Base-by-base conservation (phyloP, 2,888 invertebrate genomes). In the Ophion obscuratus region DNA sequence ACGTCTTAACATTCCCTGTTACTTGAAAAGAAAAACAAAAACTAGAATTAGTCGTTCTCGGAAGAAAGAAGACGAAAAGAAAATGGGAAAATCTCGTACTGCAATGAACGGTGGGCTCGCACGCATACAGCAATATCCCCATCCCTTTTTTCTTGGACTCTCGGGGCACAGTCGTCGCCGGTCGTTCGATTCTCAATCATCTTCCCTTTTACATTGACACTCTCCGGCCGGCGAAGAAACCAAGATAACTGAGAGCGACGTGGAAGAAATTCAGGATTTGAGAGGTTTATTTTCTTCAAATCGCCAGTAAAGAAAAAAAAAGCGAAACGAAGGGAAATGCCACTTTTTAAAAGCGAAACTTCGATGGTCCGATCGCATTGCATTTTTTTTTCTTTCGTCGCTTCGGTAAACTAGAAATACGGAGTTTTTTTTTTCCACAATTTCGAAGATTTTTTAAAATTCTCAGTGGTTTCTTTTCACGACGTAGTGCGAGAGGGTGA, bases 1-100 rank as follows among this genome's bases (percentile, higher is more conserved):
- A 61, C 62, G 80, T 80, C 66, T 24, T 81, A 73, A 81, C 84
- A 84, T 84, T 84, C 84, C 84, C 77, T 70, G 47, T 73, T 73
- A 47, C 81, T 77, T 62, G 79, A 77, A 77, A 74, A 68, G 68
- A 40, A 70, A 17, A 73, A 53, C 14, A 70, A 57, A 73, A 27
- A 77, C 47, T 57, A 77, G 40, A 66, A 44, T 44, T 61, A 62
- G 40, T 78, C 74, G 64, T 64, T 40, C 20, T 44, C 67, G 73
- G n/a, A 68, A 74, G 57, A 68, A 64, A 71, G 57, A n/a, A 73
- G 36, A 59, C 57, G 24, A 31, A 59, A 71, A 36, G 40, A 73
- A 47, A 66, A 70, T 24, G 40, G 71, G 86, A 88, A 87, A 73
- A 83, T 78, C 86, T 80, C 27, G 44, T 77, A 67, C 36, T 57